Percentiles rank a stretch among this genome's conserved stretches.
These are phyloP conservation scores for Oncorhynchus kisutch DNA, from an alignment of 2,113 vertebrate species.

Conservation along the genomic window DNA sequence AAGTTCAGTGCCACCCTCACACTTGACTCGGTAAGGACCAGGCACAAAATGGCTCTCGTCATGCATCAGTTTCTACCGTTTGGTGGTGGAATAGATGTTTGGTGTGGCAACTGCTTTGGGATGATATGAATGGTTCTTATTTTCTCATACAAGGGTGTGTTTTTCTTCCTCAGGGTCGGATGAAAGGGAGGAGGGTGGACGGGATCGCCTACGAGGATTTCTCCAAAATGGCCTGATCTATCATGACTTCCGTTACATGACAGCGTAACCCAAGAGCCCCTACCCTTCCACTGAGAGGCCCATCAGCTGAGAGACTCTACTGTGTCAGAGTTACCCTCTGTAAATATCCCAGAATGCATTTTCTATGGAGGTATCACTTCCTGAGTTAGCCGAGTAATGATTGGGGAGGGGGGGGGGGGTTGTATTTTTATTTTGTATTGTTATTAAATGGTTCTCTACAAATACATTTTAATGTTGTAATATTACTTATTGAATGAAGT, in stretches of 20 bases:
- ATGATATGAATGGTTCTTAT: neutral
- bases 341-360: slow-evolving; percentile 26
- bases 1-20: slow-evolving; percentile 84
- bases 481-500: slow-evolving; percentile 53
- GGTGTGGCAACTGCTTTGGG: neutral
- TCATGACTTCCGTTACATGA: neutral
- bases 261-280: slow-evolving; percentile 1
- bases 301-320: slow-evolving; percentile 76
- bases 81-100: neutral
- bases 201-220: slow-evolving; percentile 92
- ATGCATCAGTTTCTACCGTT: neutral
- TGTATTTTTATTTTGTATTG: slow-evolving; percentile 20
- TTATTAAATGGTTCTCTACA: neutral
- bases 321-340: slow-evolving; percentile 79
- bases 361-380: neutral
- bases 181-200: slow-evolving; percentile 85
- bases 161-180: slow-evolving; percentile 75
- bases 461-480: slow-evolving; percentile 26
- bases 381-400: neutral
- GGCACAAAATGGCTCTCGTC: slow-evolving; percentile 19
- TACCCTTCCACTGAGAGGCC: neutral
- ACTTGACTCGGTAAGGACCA: slow-evolving; percentile 83
- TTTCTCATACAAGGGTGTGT: slow-evolving; percentile 3
- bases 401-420: too few relatives aligned
- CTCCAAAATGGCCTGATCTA: slow-evolving; percentile 86